These are phyloP conservation scores for Aix galericulata DNA, from an alignment of 2,113 vertebrate species.

Conservation along the genomic window DNA sequence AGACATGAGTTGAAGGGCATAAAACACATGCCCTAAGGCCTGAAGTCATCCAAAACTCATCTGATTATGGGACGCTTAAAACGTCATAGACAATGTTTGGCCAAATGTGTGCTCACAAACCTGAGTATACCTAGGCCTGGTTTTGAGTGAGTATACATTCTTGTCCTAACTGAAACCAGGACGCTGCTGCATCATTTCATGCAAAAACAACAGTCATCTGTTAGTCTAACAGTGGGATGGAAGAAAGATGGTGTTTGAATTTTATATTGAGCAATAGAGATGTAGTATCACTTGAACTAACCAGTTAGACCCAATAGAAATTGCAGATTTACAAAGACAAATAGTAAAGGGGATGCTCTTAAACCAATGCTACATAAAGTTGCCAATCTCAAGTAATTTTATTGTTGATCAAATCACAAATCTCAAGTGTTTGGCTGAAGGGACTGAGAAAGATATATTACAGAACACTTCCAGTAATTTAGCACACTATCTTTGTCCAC, in stretches of 20 bases:
- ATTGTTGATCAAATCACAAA: background rate
- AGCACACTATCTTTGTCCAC: background rate
- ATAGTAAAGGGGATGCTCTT: background rate
- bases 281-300: background rate
- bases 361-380: background rate
- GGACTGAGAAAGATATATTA: background rate
- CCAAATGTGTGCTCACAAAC: background rate
- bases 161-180: too few relatives aligned
- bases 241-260: background rate
- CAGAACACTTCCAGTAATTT: background rate
- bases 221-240: rapidly evolving
- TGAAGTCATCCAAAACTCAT: background rate
- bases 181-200: background rate
- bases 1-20: background rate
- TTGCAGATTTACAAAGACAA: background rate
- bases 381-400: background rate
- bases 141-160: background rate
- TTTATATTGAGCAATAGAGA: background rate
- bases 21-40: background rate
- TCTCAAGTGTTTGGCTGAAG: background rate
- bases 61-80: background rate
- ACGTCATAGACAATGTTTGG: background rate
- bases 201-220: background rate
- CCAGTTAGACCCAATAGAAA: background rate
- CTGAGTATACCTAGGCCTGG: background rate